phyloP scores from a whole-genome alignment of 2,888 invertebrate genomes.

The Drosophila prostipennis region DNA sequence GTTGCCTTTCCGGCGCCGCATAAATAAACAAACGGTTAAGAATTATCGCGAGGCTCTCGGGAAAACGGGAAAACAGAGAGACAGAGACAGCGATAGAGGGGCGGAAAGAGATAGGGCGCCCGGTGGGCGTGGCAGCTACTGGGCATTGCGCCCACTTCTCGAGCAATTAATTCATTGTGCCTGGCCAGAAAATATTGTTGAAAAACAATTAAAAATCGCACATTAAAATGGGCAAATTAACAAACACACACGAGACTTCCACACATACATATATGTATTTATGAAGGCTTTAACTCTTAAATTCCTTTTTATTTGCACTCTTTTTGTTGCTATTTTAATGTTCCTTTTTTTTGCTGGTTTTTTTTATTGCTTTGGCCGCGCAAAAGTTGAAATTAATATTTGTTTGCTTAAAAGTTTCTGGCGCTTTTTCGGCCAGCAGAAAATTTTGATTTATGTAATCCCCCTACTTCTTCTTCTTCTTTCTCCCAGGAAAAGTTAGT shows the following conservation, averaged over 20 bases:
- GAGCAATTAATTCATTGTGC: slow-evolving; percentile 55
- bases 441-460: slow-evolving; percentile 72
- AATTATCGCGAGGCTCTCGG: slow-evolving; percentile 64
- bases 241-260: not conserved
- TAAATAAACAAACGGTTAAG: slow-evolving; percentile 78
- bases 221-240: slow-evolving; percentile 55
- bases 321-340: not conserved
- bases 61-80: slow-evolving; percentile 4
- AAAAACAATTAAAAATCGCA: slow-evolving; percentile 73
- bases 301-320: slow-evolving; percentile 1
- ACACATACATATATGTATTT: not conserved
- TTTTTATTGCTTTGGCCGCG: slow-evolving; percentile 47
- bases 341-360: no score
- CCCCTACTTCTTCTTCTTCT: not conserved
- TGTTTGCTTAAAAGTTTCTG: slow-evolving; percentile 69
- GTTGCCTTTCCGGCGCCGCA: slow-evolving; percentile 66
- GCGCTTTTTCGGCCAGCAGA: slow-evolving; percentile 50
- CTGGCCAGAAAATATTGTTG: slow-evolving; percentile 59
- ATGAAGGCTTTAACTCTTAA: slow-evolving; percentile 22
- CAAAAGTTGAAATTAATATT: slow-evolving; percentile 76
- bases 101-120: slow-evolving; percentile 3
- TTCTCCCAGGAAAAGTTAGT: slow-evolving; percentile 36
- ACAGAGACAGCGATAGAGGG: not conserved
- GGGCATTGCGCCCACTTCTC: slow-evolving; percentile 46
- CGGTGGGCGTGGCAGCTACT: slow-evolving; percentile 7